Evolutionary conservation across 1,140 invertebrate genomes (phyloP).

Genomic region (Drosophila suzukii): DNA sequence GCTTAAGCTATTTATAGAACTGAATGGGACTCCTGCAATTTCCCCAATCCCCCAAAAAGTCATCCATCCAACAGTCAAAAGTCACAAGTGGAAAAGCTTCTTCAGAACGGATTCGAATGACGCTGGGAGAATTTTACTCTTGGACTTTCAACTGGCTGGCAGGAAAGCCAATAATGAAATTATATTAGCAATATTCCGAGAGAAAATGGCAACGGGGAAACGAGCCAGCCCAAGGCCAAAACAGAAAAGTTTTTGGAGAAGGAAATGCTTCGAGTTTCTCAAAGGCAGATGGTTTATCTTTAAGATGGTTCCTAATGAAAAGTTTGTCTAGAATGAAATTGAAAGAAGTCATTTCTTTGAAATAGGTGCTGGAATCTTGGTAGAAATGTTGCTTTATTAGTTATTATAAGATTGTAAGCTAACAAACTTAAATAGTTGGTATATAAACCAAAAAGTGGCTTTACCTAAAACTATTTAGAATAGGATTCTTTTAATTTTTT

Average conservation of each 20-base stretch:
- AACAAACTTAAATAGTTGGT: no score
- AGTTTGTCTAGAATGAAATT: background rate
- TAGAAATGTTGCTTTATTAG: no score
- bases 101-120: constrained; percentile 37
- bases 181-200: constrained; percentile 54
- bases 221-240: constrained; percentile 7
- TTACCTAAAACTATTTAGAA: no score
- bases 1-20: constrained; percentile 53
- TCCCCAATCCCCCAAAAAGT: background rate
- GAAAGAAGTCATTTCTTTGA: background rate
- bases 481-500: no score
- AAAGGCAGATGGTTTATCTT: constrained; percentile 5
- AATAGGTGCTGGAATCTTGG: background rate
- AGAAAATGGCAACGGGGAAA: background rate
- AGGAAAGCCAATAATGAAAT: constrained; percentile 63
- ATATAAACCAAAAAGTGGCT: no score
- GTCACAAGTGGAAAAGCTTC: constrained; percentile 57
- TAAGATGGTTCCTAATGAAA: background rate
- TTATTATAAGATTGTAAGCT: no score
- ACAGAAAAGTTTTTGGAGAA: constrained; percentile 27
- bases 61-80: constrained; percentile 32
- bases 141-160: constrained; percentile 9
- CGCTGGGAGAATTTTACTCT: constrained; percentile 25
- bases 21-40: constrained; percentile 37
- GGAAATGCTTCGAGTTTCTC: constrained; percentile 20